Evolutionary conservation across 2,888 invertebrate species (phyloP), one percentile per base, ranked within the genome.

Genomic region (Ormia ochracea): DNA sequence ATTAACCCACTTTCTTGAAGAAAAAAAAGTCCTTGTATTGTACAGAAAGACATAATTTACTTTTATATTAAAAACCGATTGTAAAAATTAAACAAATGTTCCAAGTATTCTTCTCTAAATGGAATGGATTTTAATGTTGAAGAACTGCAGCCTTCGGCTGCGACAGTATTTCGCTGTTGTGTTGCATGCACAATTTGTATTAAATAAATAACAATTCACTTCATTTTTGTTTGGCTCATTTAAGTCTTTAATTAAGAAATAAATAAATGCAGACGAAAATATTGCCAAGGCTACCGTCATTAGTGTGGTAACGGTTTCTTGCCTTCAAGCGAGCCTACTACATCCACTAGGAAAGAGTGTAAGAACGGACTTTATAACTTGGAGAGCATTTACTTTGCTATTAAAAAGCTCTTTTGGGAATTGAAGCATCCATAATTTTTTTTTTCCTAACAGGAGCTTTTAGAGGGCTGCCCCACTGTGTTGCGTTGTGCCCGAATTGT

Each of bases 81-180:
- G n/a, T 31, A 31, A 31, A 31, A 52, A 17, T 19, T 1, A 26
- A 5, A 5, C 6, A 4, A 4, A 7, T 1, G 5, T 10, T 45
- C 26, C n/a, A 26, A 45, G 0, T 7, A 5, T 38, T 38, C 6
- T 26, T 48, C 5, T n/a, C n/a, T n/a, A 48, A 23, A n/a, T 12
- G 6, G 23, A 23, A 10, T 4, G 14, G 3, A 6, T 23, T 6
- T 50, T 3, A 31, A 19, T 56, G 33, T 19, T 4, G 45, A 58
- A 36, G 26, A 61, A 72, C 28, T 50, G 43, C 36, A 33, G 23
- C 19, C 41, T 66, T 28, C 66, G 61, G 36, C 78, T 73, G 73
- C 73, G 78, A 73, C 68, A 73, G 61, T 12, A 58, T 58, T 69
- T 69, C 17, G 14, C 10, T 48, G 41, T 43, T 10, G 28, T 17